phyloP scores from a whole-genome alignment of 2,113 vertebrate species.

The Malurus melanocephalus region DNA sequence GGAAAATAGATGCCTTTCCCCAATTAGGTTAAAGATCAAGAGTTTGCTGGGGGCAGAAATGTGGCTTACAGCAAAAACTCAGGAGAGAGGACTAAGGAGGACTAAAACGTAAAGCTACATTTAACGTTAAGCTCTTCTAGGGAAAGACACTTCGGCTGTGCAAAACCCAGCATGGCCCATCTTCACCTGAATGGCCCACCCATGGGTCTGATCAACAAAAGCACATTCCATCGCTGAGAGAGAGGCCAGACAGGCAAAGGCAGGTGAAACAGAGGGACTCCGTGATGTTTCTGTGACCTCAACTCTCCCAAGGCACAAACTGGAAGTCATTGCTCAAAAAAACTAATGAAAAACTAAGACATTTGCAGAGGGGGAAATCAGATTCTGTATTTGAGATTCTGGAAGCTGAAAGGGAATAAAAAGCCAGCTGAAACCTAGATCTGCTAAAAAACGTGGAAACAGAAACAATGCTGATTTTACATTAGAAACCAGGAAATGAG shows the following conservation, averaged over 20 bases:
- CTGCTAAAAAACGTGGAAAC: neutral
- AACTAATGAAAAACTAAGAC: neutral
- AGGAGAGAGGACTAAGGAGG: neutral
- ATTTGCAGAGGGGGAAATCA: neutral
- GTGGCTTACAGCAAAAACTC: neutral
- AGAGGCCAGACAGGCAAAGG: neutral
- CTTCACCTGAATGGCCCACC: neutral
- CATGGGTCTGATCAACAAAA: neutral
- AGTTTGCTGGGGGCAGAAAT: neutral
- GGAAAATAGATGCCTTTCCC: neutral
- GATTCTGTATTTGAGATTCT: neutral
- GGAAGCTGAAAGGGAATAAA: neutral
- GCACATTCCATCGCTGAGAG: neutral
- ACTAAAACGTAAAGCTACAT: neutral
- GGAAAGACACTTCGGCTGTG: neutral
- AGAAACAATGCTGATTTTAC: constrained; percentile 30
- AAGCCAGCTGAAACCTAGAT: neutral
- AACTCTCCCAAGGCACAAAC: neutral
- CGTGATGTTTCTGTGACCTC: neutral
- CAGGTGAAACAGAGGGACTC: neutral
- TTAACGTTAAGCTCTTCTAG: neutral
- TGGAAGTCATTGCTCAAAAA: neutral
- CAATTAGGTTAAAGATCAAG: neutral
- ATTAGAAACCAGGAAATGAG: neutral
- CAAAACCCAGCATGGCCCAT: neutral